A percentile compares a stretch with the other conserved stretches of the same genome.
phyloP scores from a whole-genome alignment of 2,888 invertebrate species.

The Plebejus anna region DNA sequence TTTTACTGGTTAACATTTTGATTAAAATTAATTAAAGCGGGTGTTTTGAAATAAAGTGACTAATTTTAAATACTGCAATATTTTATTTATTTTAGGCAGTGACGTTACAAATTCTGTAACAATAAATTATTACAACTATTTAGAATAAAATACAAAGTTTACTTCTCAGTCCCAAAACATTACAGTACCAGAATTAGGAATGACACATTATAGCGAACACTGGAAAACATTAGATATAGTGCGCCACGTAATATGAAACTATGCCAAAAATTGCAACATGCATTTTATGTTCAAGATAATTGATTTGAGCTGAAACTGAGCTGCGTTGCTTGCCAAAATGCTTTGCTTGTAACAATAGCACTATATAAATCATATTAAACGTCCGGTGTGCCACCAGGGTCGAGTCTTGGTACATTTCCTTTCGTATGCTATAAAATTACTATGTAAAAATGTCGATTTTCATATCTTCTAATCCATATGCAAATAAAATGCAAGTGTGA shows the following conservation, averaged over 20 bases:
- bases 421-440: neutral
- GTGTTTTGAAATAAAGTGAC: neutral
- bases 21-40: neutral
- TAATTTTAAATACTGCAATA: neutral
- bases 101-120: neutral
- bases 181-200: neutral
- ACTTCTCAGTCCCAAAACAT: neutral
- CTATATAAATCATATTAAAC: conserved; percentile 25
- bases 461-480: no score
- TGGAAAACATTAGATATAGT: neutral
- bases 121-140: neutral
- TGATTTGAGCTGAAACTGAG: conserved; percentile 32
- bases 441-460: neutral
- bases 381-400: neutral
- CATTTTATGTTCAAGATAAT: conserved; percentile 36
- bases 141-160: conserved; percentile 11
- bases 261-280: conserved; percentile 39
- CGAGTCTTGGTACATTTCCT: neutral
- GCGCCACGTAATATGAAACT: conserved; percentile 38
- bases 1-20: no score
- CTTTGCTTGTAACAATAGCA: conserved; percentile 22
- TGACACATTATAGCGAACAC: neutral
- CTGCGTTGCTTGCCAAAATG: conserved; percentile 18
- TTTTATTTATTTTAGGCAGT: neutral
- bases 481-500: no score